Evolutionary conservation across 1,140 invertebrate species (phyloP), one percentile per base, ranked within the genome.

Genomic region (Dendroctonus ponderosae): DNA sequence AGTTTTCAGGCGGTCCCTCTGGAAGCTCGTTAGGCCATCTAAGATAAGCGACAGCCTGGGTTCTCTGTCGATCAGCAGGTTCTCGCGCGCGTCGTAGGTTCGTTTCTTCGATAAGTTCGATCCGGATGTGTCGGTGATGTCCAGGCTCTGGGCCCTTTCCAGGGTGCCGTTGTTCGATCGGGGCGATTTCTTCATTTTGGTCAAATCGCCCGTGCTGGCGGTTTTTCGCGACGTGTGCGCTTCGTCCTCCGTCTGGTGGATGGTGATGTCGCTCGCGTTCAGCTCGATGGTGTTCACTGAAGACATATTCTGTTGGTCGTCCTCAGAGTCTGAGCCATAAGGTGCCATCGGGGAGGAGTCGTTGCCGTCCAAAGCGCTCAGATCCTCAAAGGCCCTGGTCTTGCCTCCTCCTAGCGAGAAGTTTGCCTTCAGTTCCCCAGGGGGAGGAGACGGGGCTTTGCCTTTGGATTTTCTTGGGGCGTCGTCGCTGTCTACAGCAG

Each of bases 141-240:
- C 91, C 8, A 93, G 77, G 70, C 91, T 93, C 72, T 92, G 89
- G 0, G 91, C 90, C 67, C 91, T 82, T 79, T 93, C 91, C 15
- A 93, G 77, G 26, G 86, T 89, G 41, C 83, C 80, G n/a, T 75
- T 77, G 50, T 70, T 75, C 2, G 82, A 81, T 71, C 85, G 87
- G 11, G 79, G 70, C 65, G 79, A 80, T 5, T 83, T 80, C 69
- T 90, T 87, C 67, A 91, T 86, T 75, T 87, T 87, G 0, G 90
- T 91, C 40, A 93, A 78, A 77, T 93, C 91, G 5, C 90, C 91
- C 3, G 92, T 80, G 60, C 91, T 92, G 0, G 89, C 88, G 3
- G 91, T 90, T 81, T 91, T 91, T 38, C 90, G 81, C 70, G 87
- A 88, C 68, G 86, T 85, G 65, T 89, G 86, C 61, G 85, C 83